Evolutionary conservation across 2,888 invertebrate genomes (phyloP), one percentile per base, ranked within the genome.

Genomic region (Xestia ashworthii): DNA sequence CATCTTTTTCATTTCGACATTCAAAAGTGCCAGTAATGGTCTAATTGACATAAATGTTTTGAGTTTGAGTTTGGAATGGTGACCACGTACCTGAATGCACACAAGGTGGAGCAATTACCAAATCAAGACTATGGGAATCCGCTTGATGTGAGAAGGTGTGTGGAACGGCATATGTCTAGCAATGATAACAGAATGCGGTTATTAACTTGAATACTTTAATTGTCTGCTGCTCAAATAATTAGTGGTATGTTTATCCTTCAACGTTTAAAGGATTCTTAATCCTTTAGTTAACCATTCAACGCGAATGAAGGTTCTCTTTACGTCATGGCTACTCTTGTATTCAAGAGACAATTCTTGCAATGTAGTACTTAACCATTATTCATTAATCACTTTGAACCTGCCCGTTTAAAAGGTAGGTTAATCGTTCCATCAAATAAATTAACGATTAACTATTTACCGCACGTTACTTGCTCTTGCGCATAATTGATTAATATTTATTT

Each of bases 391-490:
- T 12, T 3, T 16, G 22, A 32, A 14, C 8, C 4, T 14, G 32
- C 3, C 8, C 6, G 22, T 46, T 53, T 5, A 53, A 38, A 68
- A 46, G 38, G 46, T 69, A 55, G 12, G 62, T 62, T 62, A 62
- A 62, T 78, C 41, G 32, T 78, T 9, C 0, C 3, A 68, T 16
- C 9, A 46, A 79, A 68, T 55, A 79, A 46, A 80, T 69, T 48
- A 25, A 14, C 8, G 12, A 62, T 76, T 46, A 74, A 38, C 11
- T 22, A 25, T 16, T 38, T 16, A 46, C 11, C 11, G 22, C 38
- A 48, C 11, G 16, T 41, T 46, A 25, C 8, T 32, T 38, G 46
- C 46, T 79, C 70, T 55, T 79, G 46, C 68, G 38, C 53, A 76
- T 46, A 22, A 12, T 19, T 25, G 16, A 81, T 55, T 41, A 12